Percentiles rank a stretch among this genome's conserved stretches.
Conservation (phyloP, 1,140 invertebrate genomes). For the Euura lappo region DNA sequence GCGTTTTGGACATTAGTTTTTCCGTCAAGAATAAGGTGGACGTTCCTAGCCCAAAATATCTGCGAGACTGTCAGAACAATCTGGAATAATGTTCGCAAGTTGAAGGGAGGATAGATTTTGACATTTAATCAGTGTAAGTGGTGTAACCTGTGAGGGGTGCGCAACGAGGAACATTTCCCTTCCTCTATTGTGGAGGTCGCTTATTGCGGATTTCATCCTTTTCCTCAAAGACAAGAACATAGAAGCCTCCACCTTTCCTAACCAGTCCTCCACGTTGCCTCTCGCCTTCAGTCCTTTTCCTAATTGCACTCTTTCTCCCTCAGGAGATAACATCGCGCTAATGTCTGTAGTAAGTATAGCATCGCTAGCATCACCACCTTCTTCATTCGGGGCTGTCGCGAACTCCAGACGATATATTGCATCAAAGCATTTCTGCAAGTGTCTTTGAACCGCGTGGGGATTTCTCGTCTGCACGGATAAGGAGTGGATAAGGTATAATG, state of each 20-base stretch:
- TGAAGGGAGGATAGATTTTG: neutral
- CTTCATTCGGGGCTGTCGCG: conserved; percentile 41
- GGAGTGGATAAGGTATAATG: conserved; percentile 13
- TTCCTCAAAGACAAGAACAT: conserved; percentile 81
- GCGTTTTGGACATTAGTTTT: conserved; percentile 50
- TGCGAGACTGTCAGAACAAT: conserved; percentile 83
- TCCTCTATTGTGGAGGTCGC: conserved; percentile 64
- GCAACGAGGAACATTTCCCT: conserved; percentile 69
- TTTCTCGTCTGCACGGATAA: conserved; percentile 73
- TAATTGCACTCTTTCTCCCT: conserved; percentile 78
- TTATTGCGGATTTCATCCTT: conserved; percentile 74
- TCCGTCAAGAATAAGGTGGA: conserved; percentile 75
- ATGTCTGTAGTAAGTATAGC: conserved; percentile 77
- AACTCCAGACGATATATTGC: conserved; percentile 83
- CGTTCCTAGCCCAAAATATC: conserved; percentile 82
- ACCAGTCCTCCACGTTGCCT: conserved; percentile 89
- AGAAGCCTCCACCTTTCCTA: conserved; percentile 83
- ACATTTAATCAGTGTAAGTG: conserved; percentile 15
- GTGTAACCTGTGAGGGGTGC: conserved; percentile 66
- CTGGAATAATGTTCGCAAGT: conserved; percentile 40
- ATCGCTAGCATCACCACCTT: conserved; percentile 40
- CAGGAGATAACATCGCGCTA: conserved; percentile 84
- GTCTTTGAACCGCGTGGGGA: conserved; percentile 86
- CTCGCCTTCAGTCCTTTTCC: conserved; percentile 84
- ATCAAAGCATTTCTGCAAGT: conserved; percentile 90